These are phyloP conservation scores for Mystacornis crossleyi DNA, from an alignment of 2,113 vertebrate genomes.

Conservation along the genomic window DNA sequence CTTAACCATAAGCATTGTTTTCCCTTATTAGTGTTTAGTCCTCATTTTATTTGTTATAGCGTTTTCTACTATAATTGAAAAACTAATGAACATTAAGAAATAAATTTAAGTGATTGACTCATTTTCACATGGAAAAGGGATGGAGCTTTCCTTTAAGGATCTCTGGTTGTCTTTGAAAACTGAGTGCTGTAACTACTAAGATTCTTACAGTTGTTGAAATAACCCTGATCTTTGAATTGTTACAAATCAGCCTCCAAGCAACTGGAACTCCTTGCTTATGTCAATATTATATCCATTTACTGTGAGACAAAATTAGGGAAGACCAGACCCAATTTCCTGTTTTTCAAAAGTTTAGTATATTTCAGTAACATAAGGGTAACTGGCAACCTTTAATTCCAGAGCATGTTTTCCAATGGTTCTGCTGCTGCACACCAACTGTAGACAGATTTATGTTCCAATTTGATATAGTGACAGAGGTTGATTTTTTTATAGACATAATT, in stretches of 20 bases:
- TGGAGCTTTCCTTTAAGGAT: neutral
- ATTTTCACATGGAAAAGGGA: neutral
- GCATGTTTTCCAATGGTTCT: neutral
- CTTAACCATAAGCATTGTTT: neutral
- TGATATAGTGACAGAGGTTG: neutral
- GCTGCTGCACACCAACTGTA: neutral
- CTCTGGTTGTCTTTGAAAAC: neutral
- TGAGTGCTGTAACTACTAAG: neutral
- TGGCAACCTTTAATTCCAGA: neutral
- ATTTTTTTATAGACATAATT: neutral
- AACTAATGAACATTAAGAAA: neutral
- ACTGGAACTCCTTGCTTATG: neutral
- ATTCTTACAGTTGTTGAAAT: neutral
- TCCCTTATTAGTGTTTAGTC: neutral
- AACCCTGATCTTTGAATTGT: neutral
- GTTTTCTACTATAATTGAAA: neutral
- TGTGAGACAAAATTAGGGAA: neutral
- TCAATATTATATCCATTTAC: neutral
- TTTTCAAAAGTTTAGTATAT: neutral
- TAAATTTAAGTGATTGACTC: neutral
- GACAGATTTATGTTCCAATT: neutral
- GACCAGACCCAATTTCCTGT: neutral
- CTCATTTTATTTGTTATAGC: neutral
- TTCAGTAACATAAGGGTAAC: neutral
- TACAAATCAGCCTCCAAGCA: neutral